Evolutionary conservation across 2,113 vertebrate genomes (phyloP), one percentile per base, ranked within the genome.

Genomic region (Glaucomys volans): DNA sequence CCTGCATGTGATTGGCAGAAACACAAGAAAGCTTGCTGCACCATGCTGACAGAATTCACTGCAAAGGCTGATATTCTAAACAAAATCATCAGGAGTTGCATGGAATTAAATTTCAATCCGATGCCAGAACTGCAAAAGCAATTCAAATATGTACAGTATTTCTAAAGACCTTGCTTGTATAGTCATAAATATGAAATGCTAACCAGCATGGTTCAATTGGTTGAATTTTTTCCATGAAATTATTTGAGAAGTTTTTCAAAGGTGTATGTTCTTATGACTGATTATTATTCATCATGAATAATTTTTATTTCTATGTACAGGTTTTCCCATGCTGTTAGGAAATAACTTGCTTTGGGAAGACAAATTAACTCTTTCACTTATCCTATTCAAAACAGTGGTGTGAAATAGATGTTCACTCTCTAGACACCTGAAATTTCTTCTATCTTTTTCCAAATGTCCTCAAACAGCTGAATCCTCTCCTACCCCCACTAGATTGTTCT

Each of bases 31-130:
- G 59, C 32, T 89, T 72, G 64, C 52, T 64, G 71, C n/a, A 80
- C 59, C 86, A 82, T 12, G 50, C 83, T 84, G 72, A 87, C 83
- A 90, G 83, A 86, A 84, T 64, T 91, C 84, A 40, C 75, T 85
- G n/a, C 24, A 86, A 81, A 95, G 44, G 9, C 80, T 54, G 64
- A 54, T 71, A 47, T 17, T 89, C 91, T 94, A 85, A 96, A 95
- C 50, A 94, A 69, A 94, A 96, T 96, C 72, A 96, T 97, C 87
- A 94, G 85, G 64, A 95, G 67, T 76, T 94, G 37, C 69, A 84
- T n/a, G 44, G 40, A 95, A 96, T 91, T 96, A 86, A 86, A 97
- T 91, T 95, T 95, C 83, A 96, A 92, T 93, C 85, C 94, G 14
- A 71, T 89, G 52, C 40, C 62, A 86, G 74, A 83, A 84, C 18